phyloP scores from a whole-genome alignment of 2,888 invertebrate genomes.

The Tupiocoris notatus region DNA sequence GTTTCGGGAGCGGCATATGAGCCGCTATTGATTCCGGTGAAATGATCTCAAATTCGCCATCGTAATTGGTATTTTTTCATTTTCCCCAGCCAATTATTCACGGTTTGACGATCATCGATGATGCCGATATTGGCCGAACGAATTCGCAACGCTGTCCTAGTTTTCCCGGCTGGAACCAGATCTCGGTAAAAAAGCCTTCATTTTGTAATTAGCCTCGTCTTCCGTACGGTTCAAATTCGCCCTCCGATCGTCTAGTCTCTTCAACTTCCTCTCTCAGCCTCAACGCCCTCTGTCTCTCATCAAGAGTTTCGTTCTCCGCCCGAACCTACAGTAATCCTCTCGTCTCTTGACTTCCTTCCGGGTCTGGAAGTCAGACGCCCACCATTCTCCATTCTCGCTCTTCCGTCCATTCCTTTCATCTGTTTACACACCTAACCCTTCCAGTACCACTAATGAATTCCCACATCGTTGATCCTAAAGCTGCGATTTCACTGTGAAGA shows the following conservation, averaged over 20 bases:
- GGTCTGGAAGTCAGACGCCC: neutral
- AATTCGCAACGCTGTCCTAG: too few species aligned
- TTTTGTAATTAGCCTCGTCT: constrained; percentile 24
- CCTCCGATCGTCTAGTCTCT: neutral
- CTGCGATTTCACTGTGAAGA: neutral
- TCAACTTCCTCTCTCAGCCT: too few species aligned
- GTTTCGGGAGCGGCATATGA: too few species aligned
- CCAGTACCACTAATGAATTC: constrained; percentile 32
- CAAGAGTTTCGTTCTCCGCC: neutral
- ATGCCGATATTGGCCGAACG: too few species aligned
- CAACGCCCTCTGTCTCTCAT: too few species aligned
- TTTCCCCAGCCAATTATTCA: too few species aligned
- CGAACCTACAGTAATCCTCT: neutral
- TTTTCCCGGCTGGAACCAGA: too few species aligned
- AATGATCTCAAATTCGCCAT: too few species aligned
- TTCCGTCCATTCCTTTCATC: constrained; percentile 7
- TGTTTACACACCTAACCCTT: constrained; percentile 21
- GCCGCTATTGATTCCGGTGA: too few species aligned
- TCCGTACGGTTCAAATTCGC: neutral
- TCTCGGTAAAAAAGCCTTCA: constrained; percentile 19
- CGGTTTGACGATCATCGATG: too few species aligned
- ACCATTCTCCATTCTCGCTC: neutral
- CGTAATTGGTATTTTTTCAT: too few species aligned
- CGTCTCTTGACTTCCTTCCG: neutral
- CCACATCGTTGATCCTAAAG: neutral